A percentile compares a stretch with the other conserved stretches of the same genome.
Conservation (phyloP, 2,888 invertebrate species). For the Lottia gigantea region DNA sequence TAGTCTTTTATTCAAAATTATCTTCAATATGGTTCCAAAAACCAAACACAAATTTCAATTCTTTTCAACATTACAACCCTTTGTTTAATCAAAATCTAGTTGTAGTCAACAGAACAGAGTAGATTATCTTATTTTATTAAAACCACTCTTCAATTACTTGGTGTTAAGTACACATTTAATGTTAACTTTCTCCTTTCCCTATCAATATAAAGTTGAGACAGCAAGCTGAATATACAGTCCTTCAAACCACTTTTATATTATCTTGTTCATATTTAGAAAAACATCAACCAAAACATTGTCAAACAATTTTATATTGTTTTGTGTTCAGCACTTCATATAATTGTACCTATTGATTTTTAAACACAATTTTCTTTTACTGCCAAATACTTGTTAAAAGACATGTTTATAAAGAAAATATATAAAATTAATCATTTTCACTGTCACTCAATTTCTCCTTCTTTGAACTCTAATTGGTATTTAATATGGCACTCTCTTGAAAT, state of each 20-base stretch:
- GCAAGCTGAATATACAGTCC: slow-evolving; percentile 4
- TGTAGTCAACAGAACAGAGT: background rate
- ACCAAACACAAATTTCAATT: too few species aligned
- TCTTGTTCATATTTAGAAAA: background rate
- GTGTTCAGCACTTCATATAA: slow-evolving; percentile 5
- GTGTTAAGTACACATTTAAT: slow-evolving; percentile 3
- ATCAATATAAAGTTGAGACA: background rate
- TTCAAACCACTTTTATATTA: background rate
- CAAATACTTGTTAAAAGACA: slow-evolving; percentile 1
- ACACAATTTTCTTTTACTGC: background rate
- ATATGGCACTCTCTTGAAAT: background rate
- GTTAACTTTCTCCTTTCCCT: too few species aligned
- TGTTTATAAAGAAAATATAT: slow-evolving; percentile 4
- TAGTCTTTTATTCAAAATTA: too few species aligned
- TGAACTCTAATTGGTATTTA: background rate
- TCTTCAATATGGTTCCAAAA: too few species aligned
- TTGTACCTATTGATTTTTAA: background rate
- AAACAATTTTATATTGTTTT: slow-evolving; percentile 4
- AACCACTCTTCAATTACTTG: background rate
- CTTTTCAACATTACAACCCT: background rate
- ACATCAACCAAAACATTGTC: background rate
- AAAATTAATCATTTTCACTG: slow-evolving; percentile 8
- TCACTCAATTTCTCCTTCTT: background rate
- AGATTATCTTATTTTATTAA: slow-evolving; percentile 1
- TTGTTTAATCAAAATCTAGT: slow-evolving; percentile 1